These are phyloP conservation scores for Perca fluviatilis DNA, from an alignment of 2,113 vertebrate genomes.

Conservation along the genomic window DNA sequence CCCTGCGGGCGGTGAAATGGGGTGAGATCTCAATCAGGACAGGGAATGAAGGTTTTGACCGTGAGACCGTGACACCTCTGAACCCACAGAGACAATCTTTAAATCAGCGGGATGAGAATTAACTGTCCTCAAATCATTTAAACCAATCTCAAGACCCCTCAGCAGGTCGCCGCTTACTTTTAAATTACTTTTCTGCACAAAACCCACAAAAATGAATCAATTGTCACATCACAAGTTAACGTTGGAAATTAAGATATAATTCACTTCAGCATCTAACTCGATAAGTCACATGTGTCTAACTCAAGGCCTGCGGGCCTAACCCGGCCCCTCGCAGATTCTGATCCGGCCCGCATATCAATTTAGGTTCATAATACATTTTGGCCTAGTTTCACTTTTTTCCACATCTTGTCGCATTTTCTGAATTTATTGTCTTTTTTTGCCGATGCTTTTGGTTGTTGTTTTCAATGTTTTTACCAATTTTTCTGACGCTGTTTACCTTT, in stretches of 20 bases:
- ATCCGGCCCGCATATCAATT: no score
- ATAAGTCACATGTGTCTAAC: no score
- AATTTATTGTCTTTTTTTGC: no score
- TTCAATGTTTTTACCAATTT: no score
- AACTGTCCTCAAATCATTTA: not conserved
- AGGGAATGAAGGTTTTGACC: constrained; percentile 52
- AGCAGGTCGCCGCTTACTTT: not conserved
- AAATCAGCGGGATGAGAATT: constrained; percentile 11
- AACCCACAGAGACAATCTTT: constrained; percentile 18
- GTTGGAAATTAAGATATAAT: not conserved
- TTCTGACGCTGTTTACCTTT: no score
- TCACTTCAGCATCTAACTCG: not conserved
- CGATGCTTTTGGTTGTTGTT: no score
- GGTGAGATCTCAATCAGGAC: constrained; percentile 23
- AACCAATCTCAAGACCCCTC: not conserved
- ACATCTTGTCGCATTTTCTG: no score
- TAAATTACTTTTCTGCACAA: not conserved
- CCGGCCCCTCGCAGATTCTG: no score
- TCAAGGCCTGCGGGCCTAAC: no score
- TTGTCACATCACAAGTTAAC: not conserved
- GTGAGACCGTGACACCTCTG: constrained; percentile 6
- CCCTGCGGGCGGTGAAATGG: constrained; percentile 2
- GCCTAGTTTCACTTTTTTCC: no score
- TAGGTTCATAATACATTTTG: no score
- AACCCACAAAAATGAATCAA: not conserved